Evolutionary conservation across 2,113 vertebrate genomes (phyloP).

Genomic region (Hippocampus barbouri): DNA sequence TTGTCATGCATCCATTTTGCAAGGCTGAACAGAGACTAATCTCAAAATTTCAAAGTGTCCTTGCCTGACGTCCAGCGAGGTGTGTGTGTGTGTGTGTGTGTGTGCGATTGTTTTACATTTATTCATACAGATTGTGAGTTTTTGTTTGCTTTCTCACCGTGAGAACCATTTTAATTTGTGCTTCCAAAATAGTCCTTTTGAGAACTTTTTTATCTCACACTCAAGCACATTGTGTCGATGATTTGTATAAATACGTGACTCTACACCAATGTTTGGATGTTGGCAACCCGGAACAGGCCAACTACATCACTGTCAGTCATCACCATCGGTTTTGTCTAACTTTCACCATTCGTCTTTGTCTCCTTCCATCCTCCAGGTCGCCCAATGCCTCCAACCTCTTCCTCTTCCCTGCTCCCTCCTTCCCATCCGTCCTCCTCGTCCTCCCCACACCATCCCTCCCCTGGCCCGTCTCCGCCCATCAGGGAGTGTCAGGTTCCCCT

Average conservation of each 20-base stretch:
- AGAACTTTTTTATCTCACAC: neutral
- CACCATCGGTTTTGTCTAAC: constrained; percentile 67
- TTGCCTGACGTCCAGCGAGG: neutral
- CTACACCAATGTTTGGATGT: neutral
- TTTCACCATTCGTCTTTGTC: constrained; percentile 17
- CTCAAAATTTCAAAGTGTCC: neutral
- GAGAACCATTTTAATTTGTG: constrained; percentile 6
- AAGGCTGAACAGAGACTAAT: neutral
- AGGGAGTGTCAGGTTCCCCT: constrained; percentile 96
- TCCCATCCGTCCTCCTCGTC: constrained; percentile 92
- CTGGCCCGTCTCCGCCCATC: constrained; percentile 85
- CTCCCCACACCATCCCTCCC: constrained; percentile 84
- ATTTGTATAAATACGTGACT: neutral
- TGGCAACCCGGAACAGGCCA: constrained; percentile 18
- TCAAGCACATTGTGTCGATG: neutral
- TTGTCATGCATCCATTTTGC: neutral
- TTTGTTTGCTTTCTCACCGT: neutral
- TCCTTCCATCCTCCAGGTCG: constrained; percentile 90
- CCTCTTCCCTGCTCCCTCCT: constrained; percentile 94
- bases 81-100: too few species aligned
- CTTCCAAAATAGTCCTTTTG: neutral
- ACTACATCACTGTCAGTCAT: constrained; percentile 42
- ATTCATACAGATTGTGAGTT: neutral
- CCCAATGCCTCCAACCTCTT: constrained; percentile 96
- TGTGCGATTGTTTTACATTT: neutral